phyloP scores from a whole-genome alignment of 2,113 vertebrate species.

The Ictalurus punctatus region DNA sequence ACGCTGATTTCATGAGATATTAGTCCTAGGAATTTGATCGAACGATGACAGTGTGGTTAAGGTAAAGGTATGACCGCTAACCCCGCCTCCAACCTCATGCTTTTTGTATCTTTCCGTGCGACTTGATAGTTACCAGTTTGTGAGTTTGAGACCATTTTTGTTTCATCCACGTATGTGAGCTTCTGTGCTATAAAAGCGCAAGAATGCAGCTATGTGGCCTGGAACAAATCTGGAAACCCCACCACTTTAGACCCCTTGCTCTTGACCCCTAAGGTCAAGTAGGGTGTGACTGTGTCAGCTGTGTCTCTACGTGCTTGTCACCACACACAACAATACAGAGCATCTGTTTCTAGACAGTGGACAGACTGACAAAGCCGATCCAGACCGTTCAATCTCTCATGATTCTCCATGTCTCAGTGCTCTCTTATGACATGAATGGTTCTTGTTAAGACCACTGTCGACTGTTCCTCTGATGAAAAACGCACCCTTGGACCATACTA shows the following conservation, averaged over 20 bases:
- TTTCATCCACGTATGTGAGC: background rate
- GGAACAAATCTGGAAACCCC: background rate
- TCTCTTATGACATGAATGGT: background rate
- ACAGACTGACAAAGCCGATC: constrained; percentile 12
- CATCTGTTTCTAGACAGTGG: constrained; percentile 40
- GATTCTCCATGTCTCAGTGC: background rate
- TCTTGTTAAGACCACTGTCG: constrained; percentile 41
- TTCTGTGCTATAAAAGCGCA: background rate
- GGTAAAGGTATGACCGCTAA: background rate
- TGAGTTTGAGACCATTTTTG: background rate
- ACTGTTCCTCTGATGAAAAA: constrained; percentile 5
- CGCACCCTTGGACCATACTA: background rate
- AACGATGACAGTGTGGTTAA: background rate
- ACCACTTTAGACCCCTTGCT: constrained; percentile 28
- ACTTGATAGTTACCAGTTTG: background rate
- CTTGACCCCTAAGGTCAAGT: constrained; percentile 41
- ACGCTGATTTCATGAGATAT: background rate
- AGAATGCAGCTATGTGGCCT: background rate
- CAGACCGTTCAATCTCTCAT: background rate
- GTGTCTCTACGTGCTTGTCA: constrained; percentile 9
- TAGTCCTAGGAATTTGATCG: background rate
- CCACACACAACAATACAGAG: constrained; percentile 17
- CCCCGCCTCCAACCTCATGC: background rate
- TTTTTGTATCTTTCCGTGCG: background rate
- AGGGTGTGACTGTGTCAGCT: constrained; percentile 52